phyloP scores from a whole-genome alignment of 2,888 invertebrate species.

The Enchytraeus crypticus region DNA sequence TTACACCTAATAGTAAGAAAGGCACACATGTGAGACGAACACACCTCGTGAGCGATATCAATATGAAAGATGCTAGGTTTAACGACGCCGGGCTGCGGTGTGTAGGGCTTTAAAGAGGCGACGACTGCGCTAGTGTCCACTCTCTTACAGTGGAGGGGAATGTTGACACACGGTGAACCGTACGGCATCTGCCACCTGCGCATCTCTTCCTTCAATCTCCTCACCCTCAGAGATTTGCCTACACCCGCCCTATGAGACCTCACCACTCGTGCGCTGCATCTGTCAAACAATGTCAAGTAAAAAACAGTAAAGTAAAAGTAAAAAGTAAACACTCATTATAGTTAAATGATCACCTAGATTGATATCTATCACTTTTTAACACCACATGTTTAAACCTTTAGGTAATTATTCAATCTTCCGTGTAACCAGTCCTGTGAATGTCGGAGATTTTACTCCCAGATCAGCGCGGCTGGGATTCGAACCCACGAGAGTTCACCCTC shows the following conservation, averaged over 20 bases:
- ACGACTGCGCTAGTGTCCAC: conserved; percentile 11
- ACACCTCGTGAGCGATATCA: conserved; percentile 34
- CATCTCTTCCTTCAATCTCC: conserved; percentile 24
- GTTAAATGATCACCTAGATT: no score
- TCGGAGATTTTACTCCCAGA: no score
- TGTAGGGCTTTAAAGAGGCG: conserved; percentile 5
- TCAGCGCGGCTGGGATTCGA: no score
- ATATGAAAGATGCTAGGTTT: conserved; percentile 33
- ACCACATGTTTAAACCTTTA: no score
- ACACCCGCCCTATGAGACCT: conserved; percentile 35
- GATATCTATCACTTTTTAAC: no score
- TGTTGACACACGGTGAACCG: conserved; percentile 6
- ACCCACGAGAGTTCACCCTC: no score
- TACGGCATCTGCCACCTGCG: not conserved
- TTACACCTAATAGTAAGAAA: no score
- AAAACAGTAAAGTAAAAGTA: no score
- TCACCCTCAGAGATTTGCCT: conserved; percentile 33
- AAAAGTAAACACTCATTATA: no score
- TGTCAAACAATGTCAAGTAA: conserved; percentile 10
- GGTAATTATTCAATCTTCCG: no score
- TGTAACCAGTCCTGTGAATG: no score
- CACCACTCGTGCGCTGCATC: conserved; percentile 32
- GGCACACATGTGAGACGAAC: no score
- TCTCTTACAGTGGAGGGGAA: conserved; percentile 12
- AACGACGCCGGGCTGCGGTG: not conserved